A percentile compares a stretch with the other conserved stretches of the same genome.
Conservation (phyloP, 2,797 vertebrate genomes). For the Neomorphus geoffroyi region DNA sequence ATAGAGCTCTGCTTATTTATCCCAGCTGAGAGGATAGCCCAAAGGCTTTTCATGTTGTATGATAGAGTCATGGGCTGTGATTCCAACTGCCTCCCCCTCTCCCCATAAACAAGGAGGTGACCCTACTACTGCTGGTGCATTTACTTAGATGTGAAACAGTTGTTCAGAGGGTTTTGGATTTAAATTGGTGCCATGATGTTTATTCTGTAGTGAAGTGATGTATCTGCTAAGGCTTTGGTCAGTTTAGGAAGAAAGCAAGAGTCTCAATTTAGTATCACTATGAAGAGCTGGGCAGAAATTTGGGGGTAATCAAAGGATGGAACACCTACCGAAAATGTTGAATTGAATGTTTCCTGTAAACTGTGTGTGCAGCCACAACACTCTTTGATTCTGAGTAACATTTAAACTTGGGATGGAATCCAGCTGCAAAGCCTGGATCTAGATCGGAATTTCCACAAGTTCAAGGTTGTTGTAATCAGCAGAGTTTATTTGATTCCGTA, state of each 20-base stretch:
- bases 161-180: conserved; percentile 1
- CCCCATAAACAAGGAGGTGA: neutral
- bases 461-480: conserved; percentile 32
- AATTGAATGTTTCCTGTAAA: conserved; percentile 27
- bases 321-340: conserved; percentile 22
- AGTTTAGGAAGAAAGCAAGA: neutral
- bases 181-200: neutral
- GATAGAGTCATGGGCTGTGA: neutral
- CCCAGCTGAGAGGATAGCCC: conserved; percentile 59
- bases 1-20: conserved; percentile 59
- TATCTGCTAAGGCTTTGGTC: neutral
- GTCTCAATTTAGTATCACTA: neutral
- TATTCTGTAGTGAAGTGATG: neutral
- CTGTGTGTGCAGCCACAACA: conserved; percentile 14
- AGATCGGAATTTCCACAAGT: conserved; percentile 37
- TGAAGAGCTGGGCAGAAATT: neutral
- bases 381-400: conserved; percentile 26
- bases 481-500: conserved; percentile 17
- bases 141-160: conserved; percentile 54
- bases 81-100: neutral
- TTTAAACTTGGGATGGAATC: conserved; percentile 2
- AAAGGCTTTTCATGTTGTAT: conserved; percentile 53
- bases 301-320: conserved; percentile 22
- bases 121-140: conserved; percentile 30
- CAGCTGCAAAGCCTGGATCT: conserved; percentile 53